Percentiles rank a stretch among this genome's conserved stretches.
Conservation (phyloP, 2,888 invertebrate species). For the Nemoura dubitans region DNA sequence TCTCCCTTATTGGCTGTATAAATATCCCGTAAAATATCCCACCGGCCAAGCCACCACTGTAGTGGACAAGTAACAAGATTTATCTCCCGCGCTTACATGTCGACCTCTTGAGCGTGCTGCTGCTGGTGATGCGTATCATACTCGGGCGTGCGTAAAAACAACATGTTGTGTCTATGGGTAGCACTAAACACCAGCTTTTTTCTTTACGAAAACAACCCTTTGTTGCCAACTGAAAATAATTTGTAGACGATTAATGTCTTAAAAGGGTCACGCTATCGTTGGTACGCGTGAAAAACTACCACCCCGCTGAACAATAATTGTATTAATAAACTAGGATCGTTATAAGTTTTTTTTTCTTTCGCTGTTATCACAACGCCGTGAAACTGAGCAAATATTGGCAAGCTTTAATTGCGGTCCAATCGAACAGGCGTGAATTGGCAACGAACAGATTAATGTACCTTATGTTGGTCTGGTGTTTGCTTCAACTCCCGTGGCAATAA, state of each 20-base stretch:
- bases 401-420: not conserved
- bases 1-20: not conserved
- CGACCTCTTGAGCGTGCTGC: not conserved
- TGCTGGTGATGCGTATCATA: not conserved
- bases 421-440: not conserved
- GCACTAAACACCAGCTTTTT: not conserved
- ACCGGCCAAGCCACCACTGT: not conserved
- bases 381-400: not conserved
- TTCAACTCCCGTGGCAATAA: not conserved
- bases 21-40: not conserved
- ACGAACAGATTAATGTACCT: not conserved
- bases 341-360: not conserved
- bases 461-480: not conserved
- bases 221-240: not conserved
- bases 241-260: constrained; percentile 2
- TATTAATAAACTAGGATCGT: not conserved
- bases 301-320: not conserved
- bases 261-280: not conserved
- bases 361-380: not conserved
- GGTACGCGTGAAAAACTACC: not conserved
- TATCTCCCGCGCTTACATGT: not conserved
- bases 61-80: not conserved
- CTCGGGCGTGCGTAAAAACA: not conserved
- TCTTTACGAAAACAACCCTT: not conserved
- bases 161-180: not conserved